These are phyloP conservation scores for Hippocampus abdominalis DNA, from an alignment of 2,113 vertebrate species.

Conservation along the genomic window DNA sequence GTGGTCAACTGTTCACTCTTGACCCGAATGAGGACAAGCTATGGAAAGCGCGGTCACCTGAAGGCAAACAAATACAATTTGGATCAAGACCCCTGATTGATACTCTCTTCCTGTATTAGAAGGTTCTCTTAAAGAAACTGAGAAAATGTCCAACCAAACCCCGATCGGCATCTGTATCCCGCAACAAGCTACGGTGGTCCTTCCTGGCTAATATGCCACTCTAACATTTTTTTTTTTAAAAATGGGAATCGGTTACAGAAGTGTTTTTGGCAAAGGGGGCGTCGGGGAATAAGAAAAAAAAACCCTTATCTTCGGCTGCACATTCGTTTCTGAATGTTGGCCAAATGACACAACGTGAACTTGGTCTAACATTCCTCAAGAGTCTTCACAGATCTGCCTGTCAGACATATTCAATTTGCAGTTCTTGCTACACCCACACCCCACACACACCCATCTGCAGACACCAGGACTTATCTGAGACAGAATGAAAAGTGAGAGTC, in stretches of 20 bases:
- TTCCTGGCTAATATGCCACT: no score
- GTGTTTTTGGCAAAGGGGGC: conserved; percentile 8
- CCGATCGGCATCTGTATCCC: no score
- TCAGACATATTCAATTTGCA: conserved; percentile 76
- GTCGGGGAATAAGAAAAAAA: conserved; percentile 11
- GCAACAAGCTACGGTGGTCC: no score
- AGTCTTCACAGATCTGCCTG: conserved; percentile 68
- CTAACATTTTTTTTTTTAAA: no score
- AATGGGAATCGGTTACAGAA: not conserved
- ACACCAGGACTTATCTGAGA: conserved; percentile 63
- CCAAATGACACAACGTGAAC: conserved; percentile 62
- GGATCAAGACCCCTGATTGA: no score
- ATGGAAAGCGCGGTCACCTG: no score
- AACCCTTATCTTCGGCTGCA: conserved; percentile 53
- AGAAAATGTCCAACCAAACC: no score
- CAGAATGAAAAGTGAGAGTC: conserved; percentile 62
- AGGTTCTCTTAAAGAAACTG: no score
- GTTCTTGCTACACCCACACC: conserved; percentile 56
- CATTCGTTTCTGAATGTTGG: conserved; percentile 59
- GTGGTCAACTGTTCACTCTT: no score
- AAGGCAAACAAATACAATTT: no score
- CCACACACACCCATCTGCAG: conserved; percentile 38
- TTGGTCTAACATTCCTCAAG: conserved; percentile 62
- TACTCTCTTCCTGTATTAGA: no score
- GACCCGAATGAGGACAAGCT: no score